Evolutionary conservation across 2,113 vertebrate genomes (phyloP).

Genomic region (Perca fluviatilis): DNA sequence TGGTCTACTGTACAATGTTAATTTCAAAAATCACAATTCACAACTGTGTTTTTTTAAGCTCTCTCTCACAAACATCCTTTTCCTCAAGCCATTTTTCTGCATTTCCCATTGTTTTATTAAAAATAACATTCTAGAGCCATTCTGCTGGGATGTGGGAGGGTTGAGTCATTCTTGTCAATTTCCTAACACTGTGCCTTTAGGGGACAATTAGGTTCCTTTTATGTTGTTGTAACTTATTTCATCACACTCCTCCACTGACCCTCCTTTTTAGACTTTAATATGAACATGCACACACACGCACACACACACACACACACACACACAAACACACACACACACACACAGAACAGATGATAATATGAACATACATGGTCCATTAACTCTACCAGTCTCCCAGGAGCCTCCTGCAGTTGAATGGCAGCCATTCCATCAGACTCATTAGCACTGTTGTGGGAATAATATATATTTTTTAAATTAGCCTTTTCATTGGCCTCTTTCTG

Average conservation of each 20-base stretch:
- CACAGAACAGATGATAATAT: conserved; percentile 58
- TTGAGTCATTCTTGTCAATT: conserved; percentile 61
- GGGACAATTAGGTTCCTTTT: conserved; percentile 70
- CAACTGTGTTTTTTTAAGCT: not conserved
- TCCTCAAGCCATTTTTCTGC: not conserved
- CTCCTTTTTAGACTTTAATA: conserved; percentile 44
- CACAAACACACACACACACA: conserved; percentile 16
- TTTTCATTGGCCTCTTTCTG: conserved; percentile 18
- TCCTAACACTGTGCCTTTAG: conserved; percentile 60
- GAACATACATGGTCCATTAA: conserved; percentile 73
- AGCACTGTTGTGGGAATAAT: conserved; percentile 64
- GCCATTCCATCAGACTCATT: conserved; percentile 74
- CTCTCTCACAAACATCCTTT: conserved; percentile 20
- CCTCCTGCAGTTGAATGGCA: conserved; percentile 67
- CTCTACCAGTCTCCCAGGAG: conserved; percentile 65
- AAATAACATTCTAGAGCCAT: not conserved
- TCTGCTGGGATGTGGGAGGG: conserved; percentile 36
- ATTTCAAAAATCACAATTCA: not conserved
- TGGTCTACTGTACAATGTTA: not conserved
- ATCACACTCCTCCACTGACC: conserved; percentile 53
- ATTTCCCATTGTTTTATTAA: conserved; percentile 1
- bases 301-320: conserved; percentile 11
- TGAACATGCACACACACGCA: conserved; percentile 17
- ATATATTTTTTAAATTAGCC: conserved; percentile 40
- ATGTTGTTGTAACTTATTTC: conserved; percentile 74